These are phyloP conservation scores for Prorops nasuta DNA, from an alignment of 1,140 invertebrate genomes.

Conservation along the genomic window DNA sequence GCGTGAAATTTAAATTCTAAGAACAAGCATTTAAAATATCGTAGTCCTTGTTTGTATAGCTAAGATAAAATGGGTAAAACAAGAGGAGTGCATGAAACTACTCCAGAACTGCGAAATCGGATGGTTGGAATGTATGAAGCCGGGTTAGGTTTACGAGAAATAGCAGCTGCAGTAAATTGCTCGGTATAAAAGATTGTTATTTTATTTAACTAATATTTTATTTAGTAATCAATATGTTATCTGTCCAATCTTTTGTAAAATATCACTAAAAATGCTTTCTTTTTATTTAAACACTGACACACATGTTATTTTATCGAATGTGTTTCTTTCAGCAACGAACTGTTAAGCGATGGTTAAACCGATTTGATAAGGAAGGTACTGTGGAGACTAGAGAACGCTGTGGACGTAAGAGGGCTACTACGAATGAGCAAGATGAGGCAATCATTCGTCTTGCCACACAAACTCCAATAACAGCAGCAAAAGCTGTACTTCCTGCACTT, in stretches of 20 bases:
- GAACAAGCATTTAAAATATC: background rate
- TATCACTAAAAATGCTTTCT: background rate
- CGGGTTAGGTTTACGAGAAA: slow-evolving; percentile 48
- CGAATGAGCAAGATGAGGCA: slow-evolving; percentile 49
- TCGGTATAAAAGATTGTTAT: slow-evolving; percentile 33
- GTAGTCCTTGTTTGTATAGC: background rate
- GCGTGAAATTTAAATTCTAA: slow-evolving; percentile 31
- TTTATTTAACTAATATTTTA: background rate
- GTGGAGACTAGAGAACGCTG: slow-evolving; percentile 52
- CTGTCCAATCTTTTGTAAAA: background rate
- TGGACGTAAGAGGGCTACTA: slow-evolving; percentile 54
- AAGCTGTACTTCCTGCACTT: slow-evolving; percentile 50
- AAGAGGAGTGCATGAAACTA: slow-evolving; percentile 53
- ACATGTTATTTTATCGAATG: background rate
- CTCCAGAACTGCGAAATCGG: slow-evolving; percentile 50
- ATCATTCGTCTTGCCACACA: slow-evolving; percentile 49
- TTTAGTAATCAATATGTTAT: background rate
- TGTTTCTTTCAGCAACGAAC: slow-evolving; percentile 47
- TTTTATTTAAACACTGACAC: background rate
- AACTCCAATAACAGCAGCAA: slow-evolving; percentile 52
- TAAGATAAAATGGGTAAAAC: slow-evolving; percentile 48
- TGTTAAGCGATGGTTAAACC: slow-evolving; percentile 53
- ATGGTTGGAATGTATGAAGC: slow-evolving; percentile 57
- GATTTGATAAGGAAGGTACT: slow-evolving; percentile 53
- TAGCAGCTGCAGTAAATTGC: slow-evolving; percentile 51